Conservation (phyloP, 2,888 invertebrate species). For the Argyra leucocephala region DNA sequence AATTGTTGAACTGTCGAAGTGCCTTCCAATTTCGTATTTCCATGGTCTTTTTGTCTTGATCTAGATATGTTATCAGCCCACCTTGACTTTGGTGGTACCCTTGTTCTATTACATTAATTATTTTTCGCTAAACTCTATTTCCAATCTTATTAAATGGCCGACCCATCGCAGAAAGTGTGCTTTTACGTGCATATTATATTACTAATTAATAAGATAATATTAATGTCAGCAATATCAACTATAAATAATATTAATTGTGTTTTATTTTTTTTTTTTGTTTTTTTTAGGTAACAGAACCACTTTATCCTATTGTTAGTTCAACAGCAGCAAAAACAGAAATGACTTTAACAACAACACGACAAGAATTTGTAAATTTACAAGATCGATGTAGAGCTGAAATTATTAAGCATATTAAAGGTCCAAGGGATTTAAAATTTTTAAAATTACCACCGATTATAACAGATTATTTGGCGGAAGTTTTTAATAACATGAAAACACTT, state of each 20-base stretch:
- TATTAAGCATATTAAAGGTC: constrained; percentile 46
- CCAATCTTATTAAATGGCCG: too few species aligned
- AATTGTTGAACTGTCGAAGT: too few species aligned
- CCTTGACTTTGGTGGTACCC: too few species aligned
- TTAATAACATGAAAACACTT: constrained; percentile 41
- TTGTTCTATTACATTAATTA: too few species aligned
- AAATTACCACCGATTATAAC: constrained; percentile 51
- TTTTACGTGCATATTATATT: too few species aligned
- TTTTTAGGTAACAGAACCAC: constrained; percentile 47
- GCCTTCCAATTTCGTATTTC: too few species aligned
- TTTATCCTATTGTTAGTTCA: constrained; percentile 61
- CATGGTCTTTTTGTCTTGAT: too few species aligned
- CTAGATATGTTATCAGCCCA: too few species aligned
- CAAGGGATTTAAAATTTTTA: constrained; percentile 47
- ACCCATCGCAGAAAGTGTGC: too few species aligned
- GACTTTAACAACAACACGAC: constrained; percentile 50
- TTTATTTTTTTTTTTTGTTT: constrained; percentile 10
- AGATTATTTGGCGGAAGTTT: constrained; percentile 49
- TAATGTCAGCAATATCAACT: neutral
- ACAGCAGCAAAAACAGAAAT: constrained; percentile 69
- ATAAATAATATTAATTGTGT: neutral
- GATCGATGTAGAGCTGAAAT: constrained; percentile 58
- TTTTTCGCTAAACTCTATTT: too few species aligned
- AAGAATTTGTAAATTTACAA: constrained; percentile 58
- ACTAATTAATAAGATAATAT: neutral